A percentile compares a stretch with the other conserved stretches of the same genome.
Conservation (phyloP, 2,113 vertebrate species). For the Scytalopus superciliaris region DNA sequence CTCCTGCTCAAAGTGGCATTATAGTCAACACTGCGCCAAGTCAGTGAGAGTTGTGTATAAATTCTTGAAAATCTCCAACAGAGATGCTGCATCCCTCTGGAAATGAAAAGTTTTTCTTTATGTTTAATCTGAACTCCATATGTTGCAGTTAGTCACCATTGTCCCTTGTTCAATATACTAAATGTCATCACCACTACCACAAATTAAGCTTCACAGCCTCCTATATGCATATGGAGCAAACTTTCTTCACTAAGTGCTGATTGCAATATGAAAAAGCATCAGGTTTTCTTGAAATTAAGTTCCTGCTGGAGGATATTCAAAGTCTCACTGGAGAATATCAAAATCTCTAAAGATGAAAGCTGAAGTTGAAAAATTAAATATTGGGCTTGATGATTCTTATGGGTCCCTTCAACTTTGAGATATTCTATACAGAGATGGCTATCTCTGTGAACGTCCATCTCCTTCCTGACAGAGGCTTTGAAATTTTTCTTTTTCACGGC, state of each 20-base stretch:
- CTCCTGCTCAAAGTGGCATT: neutral
- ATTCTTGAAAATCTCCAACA: neutral
- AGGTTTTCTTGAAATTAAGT: neutral
- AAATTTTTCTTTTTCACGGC: neutral
- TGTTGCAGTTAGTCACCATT: neutral
- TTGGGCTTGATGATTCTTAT: fast-evolving
- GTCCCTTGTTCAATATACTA: neutral
- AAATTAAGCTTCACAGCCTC: neutral
- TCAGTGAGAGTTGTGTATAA: neutral
- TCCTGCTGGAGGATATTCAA: neutral
- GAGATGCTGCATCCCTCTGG: neutral
- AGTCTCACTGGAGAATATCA: neutral
- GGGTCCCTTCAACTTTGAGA: neutral
- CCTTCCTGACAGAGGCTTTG: fast-evolving
- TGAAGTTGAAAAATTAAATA: neutral
- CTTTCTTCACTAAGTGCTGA: neutral
- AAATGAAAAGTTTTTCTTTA: neutral
- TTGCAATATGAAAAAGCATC: neutral
- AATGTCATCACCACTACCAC: neutral
- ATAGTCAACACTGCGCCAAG: neutral
- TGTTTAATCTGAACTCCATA: neutral
- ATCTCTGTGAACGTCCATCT: neutral
- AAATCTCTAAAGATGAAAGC: neutral
- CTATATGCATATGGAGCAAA: neutral
- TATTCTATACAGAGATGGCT: neutral